Conservation (phyloP, 2,888 invertebrate genomes). For the Autographa pulchrina region DNA sequence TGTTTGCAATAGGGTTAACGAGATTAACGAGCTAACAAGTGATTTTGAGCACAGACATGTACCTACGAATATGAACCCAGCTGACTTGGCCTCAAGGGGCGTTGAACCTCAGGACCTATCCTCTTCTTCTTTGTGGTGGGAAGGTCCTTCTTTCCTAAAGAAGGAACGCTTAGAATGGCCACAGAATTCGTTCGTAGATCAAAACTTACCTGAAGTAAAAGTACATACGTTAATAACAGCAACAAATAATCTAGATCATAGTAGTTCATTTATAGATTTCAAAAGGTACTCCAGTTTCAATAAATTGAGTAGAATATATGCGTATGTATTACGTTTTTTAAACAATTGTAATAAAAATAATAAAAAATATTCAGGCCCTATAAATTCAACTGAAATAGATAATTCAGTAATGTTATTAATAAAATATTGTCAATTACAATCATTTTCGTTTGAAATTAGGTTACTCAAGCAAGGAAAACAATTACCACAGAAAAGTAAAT, state of each 20-base stretch:
- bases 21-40: conserved; percentile 19
- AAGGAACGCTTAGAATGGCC: conserved; percentile 32
- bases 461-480: conserved; percentile 11
- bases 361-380: not conserved
- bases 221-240: conserved; percentile 13
- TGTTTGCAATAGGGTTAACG: conserved; percentile 22
- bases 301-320: conserved; percentile 16
- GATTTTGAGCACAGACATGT: conserved; percentile 49
- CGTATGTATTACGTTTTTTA: conserved; percentile 21
- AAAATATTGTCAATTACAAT: conserved; percentile 14
- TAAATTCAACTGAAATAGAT: conserved; percentile 14
- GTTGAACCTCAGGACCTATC: conserved; percentile 28
- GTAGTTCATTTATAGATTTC: conserved; percentile 28
- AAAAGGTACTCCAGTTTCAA: conserved; percentile 23
- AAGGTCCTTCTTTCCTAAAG: conserved; percentile 45
- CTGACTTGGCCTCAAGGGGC: conserved; percentile 56
- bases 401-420: conserved; percentile 7
- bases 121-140: conserved; percentile 50
- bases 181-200: not conserved
- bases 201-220: conserved; percentile 31
- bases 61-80: conserved; percentile 55
- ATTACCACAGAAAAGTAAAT: conserved; percentile 8
- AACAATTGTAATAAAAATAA: conserved; percentile 22
- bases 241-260: not conserved
- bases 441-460: conserved; percentile 18